Percentiles rank a stretch among this genome's conserved stretches.
Conservation (phyloP, 2,113 vertebrate genomes). For the Leptobrachium ailaonicum region DNA sequence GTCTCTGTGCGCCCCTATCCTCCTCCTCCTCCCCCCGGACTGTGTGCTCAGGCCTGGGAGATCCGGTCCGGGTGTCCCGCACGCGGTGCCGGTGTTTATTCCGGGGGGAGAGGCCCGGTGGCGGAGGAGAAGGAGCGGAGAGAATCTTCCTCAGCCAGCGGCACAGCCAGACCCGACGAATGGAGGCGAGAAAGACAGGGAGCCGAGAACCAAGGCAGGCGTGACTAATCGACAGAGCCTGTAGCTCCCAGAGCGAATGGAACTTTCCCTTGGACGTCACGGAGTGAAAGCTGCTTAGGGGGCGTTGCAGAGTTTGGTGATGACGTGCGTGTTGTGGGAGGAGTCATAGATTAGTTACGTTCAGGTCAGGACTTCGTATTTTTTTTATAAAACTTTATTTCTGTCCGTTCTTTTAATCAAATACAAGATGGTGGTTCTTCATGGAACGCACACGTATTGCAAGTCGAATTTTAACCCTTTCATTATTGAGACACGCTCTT, state of each 20-base stretch:
- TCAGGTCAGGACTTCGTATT: neutral
- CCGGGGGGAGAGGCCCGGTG: constrained; percentile 19
- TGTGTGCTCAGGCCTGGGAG: neutral
- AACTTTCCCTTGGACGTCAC: constrained; percentile 35
- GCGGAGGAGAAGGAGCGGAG: constrained; percentile 10
- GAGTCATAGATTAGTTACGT: neutral
- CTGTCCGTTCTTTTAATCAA: no score
- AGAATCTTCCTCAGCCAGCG: constrained; percentile 26
- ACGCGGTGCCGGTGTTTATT: neutral
- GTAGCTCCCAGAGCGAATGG: constrained; percentile 9
- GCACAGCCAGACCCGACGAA: constrained; percentile 32
- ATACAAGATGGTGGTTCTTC: no score
- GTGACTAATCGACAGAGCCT: constrained; percentile 29
- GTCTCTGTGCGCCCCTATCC: neutral
- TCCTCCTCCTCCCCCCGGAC: constrained; percentile 11
- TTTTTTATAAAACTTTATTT: no score
- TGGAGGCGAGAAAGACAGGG: constrained; percentile 15
- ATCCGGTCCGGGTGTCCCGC: neutral
- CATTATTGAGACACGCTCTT: no score
- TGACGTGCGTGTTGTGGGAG: neutral
- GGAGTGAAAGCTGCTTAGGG: neutral
- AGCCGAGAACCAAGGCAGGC: constrained; percentile 7
- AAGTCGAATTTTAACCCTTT: no score
- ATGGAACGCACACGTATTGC: no score
- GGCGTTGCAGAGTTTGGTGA: neutral